A percentile compares a stretch with the other conserved stretches of the same genome.
Evolutionary conservation across 2,113 vertebrate genomes (phyloP).

Genomic region (Alouatta palliata): DNA sequence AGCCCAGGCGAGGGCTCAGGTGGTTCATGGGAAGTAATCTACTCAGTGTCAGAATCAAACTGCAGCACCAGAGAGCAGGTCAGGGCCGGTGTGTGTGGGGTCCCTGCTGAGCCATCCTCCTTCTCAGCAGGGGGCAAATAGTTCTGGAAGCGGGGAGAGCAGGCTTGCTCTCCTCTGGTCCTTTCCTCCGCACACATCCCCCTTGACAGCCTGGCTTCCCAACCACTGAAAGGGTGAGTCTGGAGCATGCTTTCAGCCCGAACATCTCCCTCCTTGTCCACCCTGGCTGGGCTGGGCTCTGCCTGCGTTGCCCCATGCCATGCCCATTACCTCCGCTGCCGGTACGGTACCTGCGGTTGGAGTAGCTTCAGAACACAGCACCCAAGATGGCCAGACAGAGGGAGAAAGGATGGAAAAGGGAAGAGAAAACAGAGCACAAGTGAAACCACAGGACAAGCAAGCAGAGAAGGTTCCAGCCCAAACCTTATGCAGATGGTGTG

Average conservation of each 20-base stretch:
- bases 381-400: constrained; percentile 81
- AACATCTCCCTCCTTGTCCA: neutral
- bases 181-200: neutral
- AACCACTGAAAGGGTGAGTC: constrained; percentile 80
- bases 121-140: neutral
- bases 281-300: constrained; percentile 26
- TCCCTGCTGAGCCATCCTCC: neutral
- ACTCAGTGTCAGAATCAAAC: neutral
- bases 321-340: constrained; percentile 88
- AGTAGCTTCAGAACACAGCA: constrained; percentile 88
- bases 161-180: neutral
- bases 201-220: neutral
- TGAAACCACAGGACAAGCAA: constrained; percentile 74
- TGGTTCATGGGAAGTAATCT: neutral
- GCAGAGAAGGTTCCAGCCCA: neutral
- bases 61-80: neutral
- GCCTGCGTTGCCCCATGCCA: constrained; percentile 63
- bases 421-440: constrained; percentile 83
- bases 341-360: constrained; percentile 91
- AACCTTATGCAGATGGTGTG: neutral
- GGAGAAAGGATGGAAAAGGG: constrained; percentile 72
- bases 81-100: neutral
- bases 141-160: neutral
- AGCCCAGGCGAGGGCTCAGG: neutral
- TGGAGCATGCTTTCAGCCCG: constrained; percentile 53